Percentiles rank a stretch among this genome's conserved stretches.
phyloP scores from a whole-genome alignment of 2,797 vertebrate species.

The Gambelia wislizenii region DNA sequence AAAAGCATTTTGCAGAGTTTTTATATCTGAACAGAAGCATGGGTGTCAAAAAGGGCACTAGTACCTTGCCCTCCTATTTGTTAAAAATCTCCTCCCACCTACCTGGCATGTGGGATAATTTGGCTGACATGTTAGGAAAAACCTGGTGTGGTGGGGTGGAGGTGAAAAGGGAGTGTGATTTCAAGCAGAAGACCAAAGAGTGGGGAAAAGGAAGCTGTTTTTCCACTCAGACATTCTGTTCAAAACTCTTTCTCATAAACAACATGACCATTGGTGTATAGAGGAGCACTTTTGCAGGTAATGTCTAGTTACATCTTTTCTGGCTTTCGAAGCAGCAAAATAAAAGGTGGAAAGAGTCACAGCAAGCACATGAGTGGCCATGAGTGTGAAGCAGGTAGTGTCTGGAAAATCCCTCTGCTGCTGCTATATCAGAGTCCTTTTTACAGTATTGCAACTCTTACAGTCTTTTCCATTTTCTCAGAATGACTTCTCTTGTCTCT shows the following conservation, averaged over 20 bases:
- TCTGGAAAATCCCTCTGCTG: background rate
- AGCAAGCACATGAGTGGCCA: background rate
- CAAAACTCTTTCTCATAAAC: background rate
- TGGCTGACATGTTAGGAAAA: background rate
- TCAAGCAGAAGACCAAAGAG: background rate
- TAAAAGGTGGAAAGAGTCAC: background rate
- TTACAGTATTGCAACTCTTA: background rate
- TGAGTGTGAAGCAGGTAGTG: background rate
- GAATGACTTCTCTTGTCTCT: background rate
- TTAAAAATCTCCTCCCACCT: background rate
- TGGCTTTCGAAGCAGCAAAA: background rate
- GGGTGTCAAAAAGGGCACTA: too few species aligned
- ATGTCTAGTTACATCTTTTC: background rate
- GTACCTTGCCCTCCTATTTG: background rate
- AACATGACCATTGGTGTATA: background rate
- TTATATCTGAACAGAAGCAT: slow-evolving; percentile 4
- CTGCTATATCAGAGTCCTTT: background rate
- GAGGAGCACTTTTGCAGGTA: background rate
- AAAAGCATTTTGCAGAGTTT: background rate
- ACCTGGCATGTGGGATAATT: background rate
- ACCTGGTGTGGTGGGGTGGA: background rate
- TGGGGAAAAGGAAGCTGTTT: background rate
- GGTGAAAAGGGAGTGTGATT: background rate
- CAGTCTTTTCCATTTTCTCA: background rate
- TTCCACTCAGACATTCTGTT: background rate